phyloP scores from a whole-genome alignment of 1,140 invertebrate genomes.

The Trissolcus basalis region DNA sequence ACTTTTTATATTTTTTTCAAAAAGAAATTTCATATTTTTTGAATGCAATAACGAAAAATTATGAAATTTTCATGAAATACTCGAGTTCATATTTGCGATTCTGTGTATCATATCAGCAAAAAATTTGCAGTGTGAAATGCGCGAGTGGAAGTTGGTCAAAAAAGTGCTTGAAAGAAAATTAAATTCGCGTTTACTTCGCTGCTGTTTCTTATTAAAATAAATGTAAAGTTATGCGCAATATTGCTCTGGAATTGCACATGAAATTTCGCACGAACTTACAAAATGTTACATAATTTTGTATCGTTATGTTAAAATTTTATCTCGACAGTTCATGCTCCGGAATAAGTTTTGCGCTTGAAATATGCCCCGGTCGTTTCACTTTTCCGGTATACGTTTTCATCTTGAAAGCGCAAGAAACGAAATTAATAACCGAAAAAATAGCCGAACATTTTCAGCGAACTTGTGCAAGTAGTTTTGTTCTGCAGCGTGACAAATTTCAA shows the following conservation, averaged over 20 bases:
- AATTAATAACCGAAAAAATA: not conserved
- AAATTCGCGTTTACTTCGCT: not conserved
- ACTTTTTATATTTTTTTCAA: too few species aligned
- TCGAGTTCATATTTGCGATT: too few species aligned
- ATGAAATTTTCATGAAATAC: too few species aligned
- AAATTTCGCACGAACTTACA: slow-evolving; percentile 20
- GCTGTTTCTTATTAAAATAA: slow-evolving; percentile 25
- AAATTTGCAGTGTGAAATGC: not conserved
- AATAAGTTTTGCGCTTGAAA: slow-evolving; percentile 4
- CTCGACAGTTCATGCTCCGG: not conserved
- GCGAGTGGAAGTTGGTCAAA: not conserved
- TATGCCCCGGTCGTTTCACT: not conserved
- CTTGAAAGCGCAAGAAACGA: not conserved
- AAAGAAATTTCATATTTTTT: too few species aligned
- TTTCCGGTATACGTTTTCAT: not conserved
- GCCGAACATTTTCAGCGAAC: too few species aligned
- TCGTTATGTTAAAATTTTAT: slow-evolving; percentile 26
- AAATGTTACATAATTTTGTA: slow-evolving; percentile 29
- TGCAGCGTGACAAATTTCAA: not conserved
- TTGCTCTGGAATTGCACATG: slow-evolving; percentile 2
- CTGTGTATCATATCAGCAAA: too few species aligned
- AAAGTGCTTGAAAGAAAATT: not conserved
- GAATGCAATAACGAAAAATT: too few species aligned
- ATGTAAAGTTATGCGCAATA: slow-evolving; percentile 34
- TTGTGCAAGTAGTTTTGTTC: not conserved